A percentile compares a stretch with the other conserved stretches of the same genome.
Evolutionary conservation across 92 coral and sea anemone species (phyloP).

Genomic region (Palythoa grandiflora): DNA sequence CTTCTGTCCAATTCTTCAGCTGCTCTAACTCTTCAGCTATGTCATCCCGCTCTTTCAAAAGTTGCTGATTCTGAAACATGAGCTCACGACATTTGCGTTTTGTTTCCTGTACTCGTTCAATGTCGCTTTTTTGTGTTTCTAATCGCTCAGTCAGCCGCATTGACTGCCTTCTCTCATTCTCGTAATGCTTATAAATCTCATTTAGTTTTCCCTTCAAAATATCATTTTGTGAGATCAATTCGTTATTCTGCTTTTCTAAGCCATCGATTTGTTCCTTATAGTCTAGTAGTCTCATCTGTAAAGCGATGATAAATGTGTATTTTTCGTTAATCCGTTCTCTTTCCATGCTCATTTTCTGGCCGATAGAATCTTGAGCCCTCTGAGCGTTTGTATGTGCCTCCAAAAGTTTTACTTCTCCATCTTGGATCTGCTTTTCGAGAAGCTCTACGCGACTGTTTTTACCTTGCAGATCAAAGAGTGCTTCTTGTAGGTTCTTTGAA

Average conservation of each 20-base stretch:
- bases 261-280: conserved; percentile 86
- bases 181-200: conserved; percentile 77
- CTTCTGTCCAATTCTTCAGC: conserved; percentile 89
- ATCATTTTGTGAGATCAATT: conserved; percentile 64
- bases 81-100: conserved; percentile 85
- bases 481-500: conserved; percentile 68
- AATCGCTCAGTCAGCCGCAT: conserved; percentile 83
- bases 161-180: conserved; percentile 92
- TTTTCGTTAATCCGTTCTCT: conserved; percentile 85
- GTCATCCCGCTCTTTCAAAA: conserved; percentile 79
- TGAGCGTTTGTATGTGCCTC: conserved; percentile 73
- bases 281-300: conserved; percentile 94
- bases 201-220: conserved; percentile 67
- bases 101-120: conserved; percentile 81
- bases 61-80: conserved; percentile 77
- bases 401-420: conserved; percentile 64
- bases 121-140: conserved; percentile 86
- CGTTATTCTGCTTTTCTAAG: conserved; percentile 70
- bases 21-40: conserved; percentile 75
- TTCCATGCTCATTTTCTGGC: conserved; percentile 66
- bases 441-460: conserved; percentile 68
- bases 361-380: conserved; percentile 71
- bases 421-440: conserved; percentile 74
- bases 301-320: conserved; percentile 86
- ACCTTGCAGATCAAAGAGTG: conserved; percentile 68